Evolutionary conservation across 2,797 vertebrate genomes (phyloP).

Genomic region (Toxotes lorentzi): DNA sequence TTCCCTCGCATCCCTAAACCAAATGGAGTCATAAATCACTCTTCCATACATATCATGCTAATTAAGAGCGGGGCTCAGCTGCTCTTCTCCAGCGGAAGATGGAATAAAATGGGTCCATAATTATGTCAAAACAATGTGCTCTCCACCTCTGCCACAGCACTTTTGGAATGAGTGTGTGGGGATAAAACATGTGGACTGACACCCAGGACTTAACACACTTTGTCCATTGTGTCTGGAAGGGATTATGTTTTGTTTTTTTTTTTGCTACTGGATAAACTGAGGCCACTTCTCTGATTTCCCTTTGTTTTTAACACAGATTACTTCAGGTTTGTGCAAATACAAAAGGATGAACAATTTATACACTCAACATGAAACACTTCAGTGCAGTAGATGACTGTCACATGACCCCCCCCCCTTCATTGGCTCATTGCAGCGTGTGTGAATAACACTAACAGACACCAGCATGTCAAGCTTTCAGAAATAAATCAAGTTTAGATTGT

Average conservation of each 20-base stretch:
- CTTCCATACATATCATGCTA: constrained; percentile 81
- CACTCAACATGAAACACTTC: too few relatives aligned
- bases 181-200: constrained; percentile 68
- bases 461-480: constrained; percentile 38
- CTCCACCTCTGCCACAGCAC: constrained; percentile 64
- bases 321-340: constrained; percentile 14
- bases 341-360: constrained; percentile 10
- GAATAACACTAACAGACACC: constrained; percentile 41
- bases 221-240: constrained; percentile 54
- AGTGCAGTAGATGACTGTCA: constrained; percentile 6
- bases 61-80: constrained; percentile 81
- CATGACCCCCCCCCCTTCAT: constrained; percentile 28
- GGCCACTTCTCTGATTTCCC: constrained; percentile 10
- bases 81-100: constrained; percentile 68
- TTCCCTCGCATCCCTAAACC: constrained; percentile 71
- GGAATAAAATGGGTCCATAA: constrained; percentile 76
- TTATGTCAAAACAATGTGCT: constrained; percentile 83
- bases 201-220: constrained; percentile 68
- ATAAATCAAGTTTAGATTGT: constrained; percentile 61
- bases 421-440: constrained; percentile 45
- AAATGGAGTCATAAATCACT: constrained; percentile 81
- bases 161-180: constrained; percentile 49
- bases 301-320: constrained; percentile 13
- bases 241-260: constrained; percentile 58
- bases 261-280: constrained; percentile 36